Percentiles rank a stretch among this genome's conserved stretches.
phyloP scores from a whole-genome alignment of 2,888 invertebrate genomes.

The Euplagia quadripunctaria region DNA sequence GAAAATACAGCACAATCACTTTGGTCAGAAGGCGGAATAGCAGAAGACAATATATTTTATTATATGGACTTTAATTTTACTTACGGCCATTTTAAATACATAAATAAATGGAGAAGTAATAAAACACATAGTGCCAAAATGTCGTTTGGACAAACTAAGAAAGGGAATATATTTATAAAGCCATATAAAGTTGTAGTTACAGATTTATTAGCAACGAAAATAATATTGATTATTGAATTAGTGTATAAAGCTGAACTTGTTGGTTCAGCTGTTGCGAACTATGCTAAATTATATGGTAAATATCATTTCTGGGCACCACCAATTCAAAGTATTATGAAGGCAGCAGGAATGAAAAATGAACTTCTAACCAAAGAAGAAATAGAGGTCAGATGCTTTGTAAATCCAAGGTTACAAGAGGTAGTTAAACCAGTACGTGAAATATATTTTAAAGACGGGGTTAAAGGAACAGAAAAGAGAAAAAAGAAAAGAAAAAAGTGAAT shows the following conservation, averaged over 20 bases:
- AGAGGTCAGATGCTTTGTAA: conserved; percentile 66
- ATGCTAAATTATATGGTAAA: conserved; percentile 66
- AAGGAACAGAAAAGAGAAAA: not conserved
- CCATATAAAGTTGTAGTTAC: conserved; percentile 60
- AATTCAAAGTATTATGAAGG: conserved; percentile 68
- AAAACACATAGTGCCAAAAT: conserved; percentile 44
- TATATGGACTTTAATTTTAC: conserved; percentile 60
- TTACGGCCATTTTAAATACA: conserved; percentile 49
- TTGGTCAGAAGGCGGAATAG: conserved; percentile 65
- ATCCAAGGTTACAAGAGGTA: conserved; percentile 57
- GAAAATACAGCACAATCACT: conserved; percentile 61
- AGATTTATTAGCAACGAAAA: conserved; percentile 62
- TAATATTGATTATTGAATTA: conserved; percentile 64
- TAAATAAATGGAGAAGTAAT: conserved; percentile 66
- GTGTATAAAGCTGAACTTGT: conserved; percentile 60
- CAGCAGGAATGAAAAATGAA: conserved; percentile 65
- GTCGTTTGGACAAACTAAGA: conserved; percentile 56
- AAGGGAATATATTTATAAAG: conserved; percentile 53
- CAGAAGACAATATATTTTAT: conserved; percentile 60
- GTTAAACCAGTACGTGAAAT: not conserved
- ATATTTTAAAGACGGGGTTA: not conserved
- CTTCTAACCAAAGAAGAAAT: conserved; percentile 65
- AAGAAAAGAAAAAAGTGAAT: not conserved
- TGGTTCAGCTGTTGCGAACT: conserved; percentile 70
- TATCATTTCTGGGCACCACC: conserved; percentile 76